Conservation (phyloP, 1,140 invertebrate species). For the Heterodera carotae region DNA sequence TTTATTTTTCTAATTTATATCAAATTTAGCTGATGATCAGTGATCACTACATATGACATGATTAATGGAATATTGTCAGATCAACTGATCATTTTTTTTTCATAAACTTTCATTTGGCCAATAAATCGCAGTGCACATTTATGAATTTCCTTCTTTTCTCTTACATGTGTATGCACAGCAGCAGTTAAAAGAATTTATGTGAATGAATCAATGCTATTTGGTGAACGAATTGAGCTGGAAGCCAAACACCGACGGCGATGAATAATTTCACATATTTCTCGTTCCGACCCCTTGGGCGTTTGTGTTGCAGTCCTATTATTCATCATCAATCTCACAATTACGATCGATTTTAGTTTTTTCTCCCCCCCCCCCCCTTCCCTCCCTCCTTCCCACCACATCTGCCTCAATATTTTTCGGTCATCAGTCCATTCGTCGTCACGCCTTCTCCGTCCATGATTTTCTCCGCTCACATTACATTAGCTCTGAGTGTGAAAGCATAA, state of each 20-base stretch:
- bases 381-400: background rate
- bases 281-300: background rate
- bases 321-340: background rate
- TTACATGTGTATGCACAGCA: background rate
- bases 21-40: too few relatives aligned
- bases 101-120: background rate
- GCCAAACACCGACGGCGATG: background rate
- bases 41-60: too few relatives aligned
- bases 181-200: background rate
- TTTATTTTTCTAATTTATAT: too few relatives aligned
- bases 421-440: background rate
- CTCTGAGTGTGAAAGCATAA: background rate
- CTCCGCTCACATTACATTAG: background rate
- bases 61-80: too few relatives aligned
- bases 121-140: background rate
- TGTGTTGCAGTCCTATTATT: background rate
- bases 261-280: slow-evolving; percentile 2
- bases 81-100: too few relatives aligned
- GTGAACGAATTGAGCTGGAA: background rate
- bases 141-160: background rate
- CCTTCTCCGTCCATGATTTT: background rate
- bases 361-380: too few relatives aligned
- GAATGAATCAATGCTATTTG: background rate
- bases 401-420: background rate
- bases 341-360: background rate